Base-by-base conservation (phyloP, 2,797 vertebrate species). In the Acanthis flammea region DNA sequence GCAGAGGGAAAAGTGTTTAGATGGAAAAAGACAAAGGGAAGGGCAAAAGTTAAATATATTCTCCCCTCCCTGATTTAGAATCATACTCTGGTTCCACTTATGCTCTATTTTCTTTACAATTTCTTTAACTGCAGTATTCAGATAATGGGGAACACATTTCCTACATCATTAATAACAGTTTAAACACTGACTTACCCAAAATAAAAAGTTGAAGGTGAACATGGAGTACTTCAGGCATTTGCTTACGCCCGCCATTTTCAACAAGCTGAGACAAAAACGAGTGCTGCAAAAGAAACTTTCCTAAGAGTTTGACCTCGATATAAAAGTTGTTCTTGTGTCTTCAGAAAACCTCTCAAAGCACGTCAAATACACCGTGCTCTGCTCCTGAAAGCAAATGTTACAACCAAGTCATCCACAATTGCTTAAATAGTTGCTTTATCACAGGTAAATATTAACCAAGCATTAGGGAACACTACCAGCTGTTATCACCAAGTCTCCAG, bases 151-250 rank as follows among this genome's bases (percentile, higher is more conserved):
- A 82, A 74, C 80, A 58, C 86, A 76, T 80, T 95, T 93, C 35
- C 45, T 54, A 27, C 67, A 65, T 70, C 33, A 30, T 42, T 68
- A 93, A 90, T 85, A 96, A 86, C 84, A 90, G 95, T 89, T 94
- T 82, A 73, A 97, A 92, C 70, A 82, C 35, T 27, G 84, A 95
- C 98, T 98, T 97, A 98, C 98, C 98, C 98, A 98, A 93, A 98
- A 98, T 6, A 98, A 79, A 78, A 98, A 98, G 97, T 98, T 98
- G 97, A 98, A 98, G 96, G 97, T 13, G 91, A 98, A 98, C 98
- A 98, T 98, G 39, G 97, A 97, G 63, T 98, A 98, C 86, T 98
- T 98, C 95, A 98, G 50, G 86, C 97, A 98, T 30, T 44, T n/a
- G 85, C 80, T 98, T 83, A 98, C 98, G 67, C 97, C 97, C 37